These are phyloP conservation scores for Enteromius thamalakanensis DNA, from an alignment of 2,797 vertebrate genomes.

Conservation along the genomic window DNA sequence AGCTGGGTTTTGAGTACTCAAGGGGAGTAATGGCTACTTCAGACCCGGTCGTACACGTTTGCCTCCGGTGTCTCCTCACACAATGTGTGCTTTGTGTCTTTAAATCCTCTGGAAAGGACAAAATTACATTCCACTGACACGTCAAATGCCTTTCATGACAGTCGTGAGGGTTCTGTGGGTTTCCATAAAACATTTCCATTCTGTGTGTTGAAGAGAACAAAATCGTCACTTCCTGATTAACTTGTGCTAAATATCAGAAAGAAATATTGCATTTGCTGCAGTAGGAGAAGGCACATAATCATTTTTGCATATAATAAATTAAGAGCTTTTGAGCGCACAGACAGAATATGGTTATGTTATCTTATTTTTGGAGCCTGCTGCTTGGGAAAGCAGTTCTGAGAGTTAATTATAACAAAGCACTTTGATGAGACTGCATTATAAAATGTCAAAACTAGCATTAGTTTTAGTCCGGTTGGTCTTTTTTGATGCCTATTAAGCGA, in stretches of 20 bases:
- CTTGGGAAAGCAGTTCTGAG: neutral
- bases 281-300: no score
- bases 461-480: no score
- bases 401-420: neutral
- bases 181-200: neutral
- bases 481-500: neutral
- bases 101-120: slow-evolving; percentile 64
- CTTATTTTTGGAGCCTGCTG: neutral
- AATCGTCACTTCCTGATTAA: neutral
- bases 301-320: neutral
- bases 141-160: slow-evolving; percentile 61
- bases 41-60: slow-evolving; percentile 44
- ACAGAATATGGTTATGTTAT: neutral
- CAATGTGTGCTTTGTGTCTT: slow-evolving; percentile 69
- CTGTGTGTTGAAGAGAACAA: neutral
- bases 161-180: neutral
- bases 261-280: neutral
- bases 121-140: slow-evolving; percentile 70
- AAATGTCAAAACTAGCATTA: no score
- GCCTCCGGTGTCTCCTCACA: slow-evolving; percentile 58
- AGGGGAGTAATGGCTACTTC: slow-evolving; percentile 13
- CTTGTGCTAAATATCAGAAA: neutral
- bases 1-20: slow-evolving; percentile 20
- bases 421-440: neutral
- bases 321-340: neutral